Percentiles rank a stretch among this genome's conserved stretches.
Conservation (phyloP, 1,140 invertebrate species). For the Semibalanus balanoides region DNA sequence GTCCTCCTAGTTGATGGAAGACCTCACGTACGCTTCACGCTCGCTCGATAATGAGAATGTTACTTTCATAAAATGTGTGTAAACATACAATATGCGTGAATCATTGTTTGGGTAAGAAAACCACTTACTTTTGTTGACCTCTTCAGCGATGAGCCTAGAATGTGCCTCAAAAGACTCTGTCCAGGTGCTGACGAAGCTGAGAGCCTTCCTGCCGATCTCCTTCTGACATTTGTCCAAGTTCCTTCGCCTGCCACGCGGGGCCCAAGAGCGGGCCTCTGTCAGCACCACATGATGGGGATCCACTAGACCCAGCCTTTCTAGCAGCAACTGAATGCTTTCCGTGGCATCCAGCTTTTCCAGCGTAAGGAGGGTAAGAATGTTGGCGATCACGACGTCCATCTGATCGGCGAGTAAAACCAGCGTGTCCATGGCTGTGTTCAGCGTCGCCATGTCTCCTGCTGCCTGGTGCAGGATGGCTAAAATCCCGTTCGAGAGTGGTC, state of each 20-base stretch:
- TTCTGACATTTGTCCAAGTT: too few relatives aligned
- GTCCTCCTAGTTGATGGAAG: too few relatives aligned
- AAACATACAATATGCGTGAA: too few relatives aligned
- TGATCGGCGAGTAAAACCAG: background rate
- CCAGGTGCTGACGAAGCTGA: background rate
- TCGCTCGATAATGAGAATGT: too few relatives aligned
- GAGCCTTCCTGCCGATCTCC: background rate
- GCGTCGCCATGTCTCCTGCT: background rate
- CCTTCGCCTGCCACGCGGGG: too few relatives aligned
- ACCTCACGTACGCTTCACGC: too few relatives aligned
- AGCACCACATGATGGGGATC: background rate
- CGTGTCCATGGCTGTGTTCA: background rate
- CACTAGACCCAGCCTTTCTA: background rate
- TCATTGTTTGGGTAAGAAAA: too few relatives aligned
- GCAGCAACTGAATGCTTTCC: background rate
- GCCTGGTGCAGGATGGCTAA: background rate
- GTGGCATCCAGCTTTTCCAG: background rate
- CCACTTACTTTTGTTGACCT: background rate
- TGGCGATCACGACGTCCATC: background rate
- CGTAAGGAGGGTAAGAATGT: background rate
- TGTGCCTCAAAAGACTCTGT: background rate
- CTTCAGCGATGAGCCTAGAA: background rate
- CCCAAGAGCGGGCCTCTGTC: background rate
- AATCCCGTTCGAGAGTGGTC: background rate
- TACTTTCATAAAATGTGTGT: too few relatives aligned